Conservation (phyloP, 2,888 invertebrate species). For the Tetheella fluctuosa region DNA sequence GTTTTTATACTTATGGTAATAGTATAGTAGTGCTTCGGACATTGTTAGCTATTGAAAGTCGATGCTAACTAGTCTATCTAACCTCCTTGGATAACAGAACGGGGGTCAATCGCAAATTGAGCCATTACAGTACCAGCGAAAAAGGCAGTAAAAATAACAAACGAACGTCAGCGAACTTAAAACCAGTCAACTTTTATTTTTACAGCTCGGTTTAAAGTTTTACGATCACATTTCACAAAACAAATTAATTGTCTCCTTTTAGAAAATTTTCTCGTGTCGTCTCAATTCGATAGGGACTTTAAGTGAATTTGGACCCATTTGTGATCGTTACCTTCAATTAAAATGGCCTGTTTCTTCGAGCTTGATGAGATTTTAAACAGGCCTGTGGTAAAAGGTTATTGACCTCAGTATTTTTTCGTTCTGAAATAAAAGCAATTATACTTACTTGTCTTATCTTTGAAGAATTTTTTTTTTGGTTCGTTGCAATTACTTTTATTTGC, state of each 20-base stretch:
- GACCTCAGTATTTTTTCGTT: background rate
- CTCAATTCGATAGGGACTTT: constrained; percentile 6
- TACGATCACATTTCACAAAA: constrained; percentile 36
- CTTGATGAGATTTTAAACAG: constrained; percentile 5
- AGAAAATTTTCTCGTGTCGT: background rate
- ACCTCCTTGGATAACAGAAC: background rate
- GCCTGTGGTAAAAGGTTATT: background rate
- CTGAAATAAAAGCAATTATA: background rate
- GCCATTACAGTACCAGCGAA: background rate
- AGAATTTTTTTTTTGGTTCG: background rate
- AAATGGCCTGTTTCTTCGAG: constrained; percentile 34
- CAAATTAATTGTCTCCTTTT: constrained; percentile 32
- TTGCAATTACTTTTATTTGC: background rate
- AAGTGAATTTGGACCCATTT: constrained; percentile 12
- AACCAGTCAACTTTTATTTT: constrained; percentile 31
- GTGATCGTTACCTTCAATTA: constrained; percentile 19
- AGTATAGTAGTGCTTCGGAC: no score
- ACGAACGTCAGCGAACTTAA: constrained; percentile 19
- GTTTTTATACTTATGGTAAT: no score
- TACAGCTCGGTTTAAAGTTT: constrained; percentile 35
- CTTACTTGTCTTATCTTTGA: background rate
- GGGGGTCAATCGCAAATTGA: background rate
- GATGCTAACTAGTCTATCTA: no score
- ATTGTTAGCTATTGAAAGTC: no score
- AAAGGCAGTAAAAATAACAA: constrained; percentile 9